Percentiles rank a stretch among this genome's conserved stretches.
phyloP scores from a whole-genome alignment of 1,140 invertebrate genomes.

The Triops longicaudatus region DNA sequence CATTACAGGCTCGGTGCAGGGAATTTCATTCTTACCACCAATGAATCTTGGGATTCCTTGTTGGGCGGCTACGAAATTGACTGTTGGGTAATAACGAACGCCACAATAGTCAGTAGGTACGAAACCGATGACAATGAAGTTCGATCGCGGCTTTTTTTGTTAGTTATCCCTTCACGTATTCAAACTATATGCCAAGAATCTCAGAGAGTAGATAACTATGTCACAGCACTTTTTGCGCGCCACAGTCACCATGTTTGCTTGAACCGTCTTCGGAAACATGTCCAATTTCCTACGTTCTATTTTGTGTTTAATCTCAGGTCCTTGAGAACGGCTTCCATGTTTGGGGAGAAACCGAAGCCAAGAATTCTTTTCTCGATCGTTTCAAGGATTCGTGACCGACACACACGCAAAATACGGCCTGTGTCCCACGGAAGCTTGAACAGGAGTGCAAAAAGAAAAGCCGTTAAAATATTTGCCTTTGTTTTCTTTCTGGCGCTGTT shows the following conservation, averaged over 20 bases:
- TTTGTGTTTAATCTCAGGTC: neutral
- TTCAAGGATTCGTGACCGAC: neutral
- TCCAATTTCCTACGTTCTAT: neutral
- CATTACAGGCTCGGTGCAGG: too few relatives aligned
- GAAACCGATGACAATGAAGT: too few relatives aligned
- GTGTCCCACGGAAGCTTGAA: neutral
- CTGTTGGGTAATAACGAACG: too few relatives aligned
- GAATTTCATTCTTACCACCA: too few relatives aligned
- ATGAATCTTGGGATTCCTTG: too few relatives aligned
- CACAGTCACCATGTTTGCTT: neutral
- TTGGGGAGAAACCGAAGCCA: neutral
- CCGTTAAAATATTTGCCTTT: neutral
- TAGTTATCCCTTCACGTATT: too few relatives aligned
- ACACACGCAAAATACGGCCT: neutral
- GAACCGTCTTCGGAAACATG: neutral
- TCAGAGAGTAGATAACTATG: neutral
- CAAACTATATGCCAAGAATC: neutral
- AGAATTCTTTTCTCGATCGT: neutral
- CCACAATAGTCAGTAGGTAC: too few relatives aligned
- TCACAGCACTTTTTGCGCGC: neutral
- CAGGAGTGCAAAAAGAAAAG: neutral
- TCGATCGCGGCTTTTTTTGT: too few relatives aligned
- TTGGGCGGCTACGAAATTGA: too few relatives aligned
- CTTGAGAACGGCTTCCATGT: neutral
- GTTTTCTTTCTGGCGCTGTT: neutral